phyloP scores from a whole-genome alignment of 2,113 vertebrate genomes.

The Bambusicola thoracicus region DNA sequence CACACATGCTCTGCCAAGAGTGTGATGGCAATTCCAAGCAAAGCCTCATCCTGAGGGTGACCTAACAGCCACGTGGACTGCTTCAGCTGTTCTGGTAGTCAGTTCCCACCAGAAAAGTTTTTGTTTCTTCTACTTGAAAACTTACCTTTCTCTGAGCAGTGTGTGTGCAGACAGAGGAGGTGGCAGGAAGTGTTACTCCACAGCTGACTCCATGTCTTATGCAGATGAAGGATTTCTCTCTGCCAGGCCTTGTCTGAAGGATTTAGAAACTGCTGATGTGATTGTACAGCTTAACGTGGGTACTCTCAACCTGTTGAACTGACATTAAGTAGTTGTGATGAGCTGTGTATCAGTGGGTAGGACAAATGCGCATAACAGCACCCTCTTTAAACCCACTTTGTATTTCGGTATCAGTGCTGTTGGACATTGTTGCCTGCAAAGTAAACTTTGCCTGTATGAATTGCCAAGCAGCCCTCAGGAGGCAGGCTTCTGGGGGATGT shows the following conservation, averaged over 20 bases:
- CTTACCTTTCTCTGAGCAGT: not conserved
- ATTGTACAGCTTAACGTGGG: accelerated
- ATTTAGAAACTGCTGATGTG: not conserved
- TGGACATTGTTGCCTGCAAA: not conserved
- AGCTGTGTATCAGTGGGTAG: not conserved
- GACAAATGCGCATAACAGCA: accelerated
- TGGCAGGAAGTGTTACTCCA: not conserved
- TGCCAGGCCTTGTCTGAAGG: not conserved
- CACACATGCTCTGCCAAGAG: not conserved
- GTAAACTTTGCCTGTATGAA: accelerated
- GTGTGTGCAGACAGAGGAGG: not conserved
- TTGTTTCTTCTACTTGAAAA: not conserved
- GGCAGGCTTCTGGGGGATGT: accelerated
- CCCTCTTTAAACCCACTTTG: not conserved
- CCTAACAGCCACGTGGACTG: not conserved
- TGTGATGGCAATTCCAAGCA: not conserved
- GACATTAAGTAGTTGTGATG: too few species aligned
- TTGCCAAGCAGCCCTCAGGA: accelerated
- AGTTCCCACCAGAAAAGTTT: not conserved
- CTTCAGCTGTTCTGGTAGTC: not conserved
- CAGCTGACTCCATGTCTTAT: not conserved
- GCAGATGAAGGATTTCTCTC: not conserved
- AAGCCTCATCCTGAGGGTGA: not conserved
- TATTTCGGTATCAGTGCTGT: accelerated
- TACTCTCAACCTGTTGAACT: not conserved